Evolutionary conservation across 2,888 invertebrate genomes (phyloP).

Genomic region (Gisinianus flammeolus): DNA sequence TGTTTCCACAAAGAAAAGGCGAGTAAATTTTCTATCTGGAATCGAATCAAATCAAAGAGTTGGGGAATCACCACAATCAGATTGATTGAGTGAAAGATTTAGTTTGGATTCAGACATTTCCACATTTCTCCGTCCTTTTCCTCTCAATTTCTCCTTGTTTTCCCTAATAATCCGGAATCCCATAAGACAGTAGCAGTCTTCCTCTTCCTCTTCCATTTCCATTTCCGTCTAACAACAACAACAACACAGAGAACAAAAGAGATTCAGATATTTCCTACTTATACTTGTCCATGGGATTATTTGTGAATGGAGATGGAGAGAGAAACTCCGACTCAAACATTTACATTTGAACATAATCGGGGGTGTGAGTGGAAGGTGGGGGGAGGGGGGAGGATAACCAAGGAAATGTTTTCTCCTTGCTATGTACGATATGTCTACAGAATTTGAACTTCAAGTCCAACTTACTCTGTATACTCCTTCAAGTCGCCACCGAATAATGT

Average conservation of each 20-base stretch:
- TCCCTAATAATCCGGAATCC: constrained; percentile 17
- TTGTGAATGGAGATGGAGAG: background rate
- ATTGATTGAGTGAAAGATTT: constrained; percentile 18
- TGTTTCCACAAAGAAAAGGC: background rate
- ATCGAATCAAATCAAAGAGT: constrained; percentile 42
- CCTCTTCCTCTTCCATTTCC: background rate
- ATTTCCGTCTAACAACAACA: background rate
- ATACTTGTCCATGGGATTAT: background rate
- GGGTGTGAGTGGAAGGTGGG: background rate
- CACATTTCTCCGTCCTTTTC: background rate
- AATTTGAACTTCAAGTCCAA: background rate
- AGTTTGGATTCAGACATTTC: constrained; percentile 26
- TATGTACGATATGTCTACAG: background rate
- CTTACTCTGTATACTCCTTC: background rate
- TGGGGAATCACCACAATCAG: constrained; percentile 29
- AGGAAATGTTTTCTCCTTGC: background rate
- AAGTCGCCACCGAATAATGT: background rate
- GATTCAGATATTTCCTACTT: background rate
- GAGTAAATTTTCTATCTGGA: constrained; percentile 35
- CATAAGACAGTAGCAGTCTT: background rate
- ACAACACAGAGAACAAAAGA: background rate
- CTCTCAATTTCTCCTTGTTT: background rate
- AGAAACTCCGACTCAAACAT: background rate
- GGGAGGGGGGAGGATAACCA: background rate
- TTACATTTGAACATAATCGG: background rate